Conservation (phyloP, 1,140 invertebrate genomes). For the Probaryconus sp. region DNA sequence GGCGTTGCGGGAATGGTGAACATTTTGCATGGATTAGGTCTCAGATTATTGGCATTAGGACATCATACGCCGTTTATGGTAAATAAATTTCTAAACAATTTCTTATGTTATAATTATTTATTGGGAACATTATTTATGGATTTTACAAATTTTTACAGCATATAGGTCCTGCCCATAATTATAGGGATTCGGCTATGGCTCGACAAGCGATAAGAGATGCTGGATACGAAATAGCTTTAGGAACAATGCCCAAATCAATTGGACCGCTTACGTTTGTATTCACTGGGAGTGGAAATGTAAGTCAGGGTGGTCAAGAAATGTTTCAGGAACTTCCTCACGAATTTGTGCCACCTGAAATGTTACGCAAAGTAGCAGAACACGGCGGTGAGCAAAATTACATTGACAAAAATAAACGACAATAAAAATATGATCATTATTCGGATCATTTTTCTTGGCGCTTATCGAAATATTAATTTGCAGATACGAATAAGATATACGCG, state of each 20-base stretch:
- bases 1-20: conserved; percentile 99
- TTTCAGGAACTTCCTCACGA: conserved; percentile 98
- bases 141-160: conserved; percentile 85
- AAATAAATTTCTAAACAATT: conserved; percentile 59
- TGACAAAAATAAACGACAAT: neutral
- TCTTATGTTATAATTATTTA: too few species aligned
- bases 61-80: conserved; percentile 99
- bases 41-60: conserved; percentile 95
- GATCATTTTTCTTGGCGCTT: too few species aligned
- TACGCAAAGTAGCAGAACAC: conserved; percentile 97
- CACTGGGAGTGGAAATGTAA: conserved; percentile 94
- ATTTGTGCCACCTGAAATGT: conserved; percentile 96
- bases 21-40: conserved; percentile 96
- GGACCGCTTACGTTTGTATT: conserved; percentile 99
- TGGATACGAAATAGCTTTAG: conserved; percentile 98
- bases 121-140: too few species aligned
- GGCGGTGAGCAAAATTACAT: conserved; percentile 84
- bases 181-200: conserved; percentile 98
- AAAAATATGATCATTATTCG: too few species aligned
- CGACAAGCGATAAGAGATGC: conserved; percentile 97
- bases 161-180: conserved; percentile 98
- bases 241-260: conserved; percentile 98
- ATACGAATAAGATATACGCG: conserved; percentile 94
- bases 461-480: conserved; percentile 77
- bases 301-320: conserved; percentile 96